Evolutionary conservation across 2,888 invertebrate species (phyloP).

Genomic region (Acanthacorydalis orientalis): DNA sequence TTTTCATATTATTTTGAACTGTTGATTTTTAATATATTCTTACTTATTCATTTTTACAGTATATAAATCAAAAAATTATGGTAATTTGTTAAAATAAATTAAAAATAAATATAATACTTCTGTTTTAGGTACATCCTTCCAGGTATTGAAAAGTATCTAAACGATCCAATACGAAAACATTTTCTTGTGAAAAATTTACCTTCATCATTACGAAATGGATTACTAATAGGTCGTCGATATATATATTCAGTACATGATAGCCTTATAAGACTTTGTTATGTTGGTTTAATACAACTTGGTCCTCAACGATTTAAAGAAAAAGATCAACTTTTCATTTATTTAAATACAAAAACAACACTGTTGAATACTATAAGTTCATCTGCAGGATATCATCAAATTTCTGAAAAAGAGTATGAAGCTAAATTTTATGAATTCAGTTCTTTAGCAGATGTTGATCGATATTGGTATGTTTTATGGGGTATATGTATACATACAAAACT

Average conservation of each 20-base stretch:
- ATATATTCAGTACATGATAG: slow-evolving; percentile 37
- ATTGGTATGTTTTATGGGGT: slow-evolving; percentile 52
- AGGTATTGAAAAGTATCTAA: slow-evolving; percentile 36
- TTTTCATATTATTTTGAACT: too few relatives aligned
- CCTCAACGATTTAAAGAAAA: slow-evolving; percentile 45
- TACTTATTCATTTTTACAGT: too few relatives aligned
- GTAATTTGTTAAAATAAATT: too few relatives aligned
- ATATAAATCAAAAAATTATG: too few relatives aligned
- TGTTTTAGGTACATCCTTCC: slow-evolving; percentile 33
- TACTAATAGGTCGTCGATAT: slow-evolving; percentile 39
- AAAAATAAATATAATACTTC: not conserved
- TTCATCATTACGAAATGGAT: slow-evolving; percentile 26
- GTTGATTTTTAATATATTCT: too few relatives aligned
- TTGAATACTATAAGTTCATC: slow-evolving; percentile 47
- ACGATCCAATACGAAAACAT: slow-evolving; percentile 48
- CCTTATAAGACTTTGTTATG: slow-evolving; percentile 39
- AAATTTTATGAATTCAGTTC: slow-evolving; percentile 35
- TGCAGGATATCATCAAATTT: slow-evolving; percentile 41
- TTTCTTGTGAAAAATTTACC: slow-evolving; percentile 46
- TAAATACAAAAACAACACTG: slow-evolving; percentile 43
- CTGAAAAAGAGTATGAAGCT: slow-evolving; percentile 37
- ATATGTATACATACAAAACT: slow-evolving; percentile 50
- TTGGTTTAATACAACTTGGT: slow-evolving; percentile 53
- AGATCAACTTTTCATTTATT: slow-evolving; percentile 50
- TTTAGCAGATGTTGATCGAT: slow-evolving; percentile 36